A percentile compares a stretch with the other conserved stretches of the same genome.
These are phyloP conservation scores for Drosophila santomea DNA, from an alignment of 1,140 invertebrate species.

Conservation along the genomic window DNA sequence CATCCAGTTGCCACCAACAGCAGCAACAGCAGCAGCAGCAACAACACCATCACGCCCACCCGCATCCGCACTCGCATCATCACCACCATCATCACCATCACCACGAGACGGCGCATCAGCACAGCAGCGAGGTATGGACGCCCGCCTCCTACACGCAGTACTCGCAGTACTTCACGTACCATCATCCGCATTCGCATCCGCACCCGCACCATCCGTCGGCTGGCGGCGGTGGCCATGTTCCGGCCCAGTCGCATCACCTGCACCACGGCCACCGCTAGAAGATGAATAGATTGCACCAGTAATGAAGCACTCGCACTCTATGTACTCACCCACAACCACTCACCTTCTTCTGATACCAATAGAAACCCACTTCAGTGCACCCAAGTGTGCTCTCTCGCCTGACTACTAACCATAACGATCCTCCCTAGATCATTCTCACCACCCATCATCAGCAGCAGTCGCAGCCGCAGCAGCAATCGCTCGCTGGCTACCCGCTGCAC, in stretches of 20 bases:
- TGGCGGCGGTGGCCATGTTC: constrained; percentile 46
- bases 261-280: constrained; percentile 75
- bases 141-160: constrained; percentile 85
- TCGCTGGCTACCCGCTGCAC: constrained; percentile 55
- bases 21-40: constrained; percentile 50
- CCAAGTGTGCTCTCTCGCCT: constrained; percentile 28
- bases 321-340: constrained; percentile 42
- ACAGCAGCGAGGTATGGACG: constrained; percentile 84
- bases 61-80: constrained; percentile 58
- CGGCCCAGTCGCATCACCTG: constrained; percentile 67
- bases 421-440: constrained; percentile 72
- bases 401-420: constrained; percentile 72
- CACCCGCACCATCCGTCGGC: constrained; percentile 66
- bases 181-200: constrained; percentile 72
- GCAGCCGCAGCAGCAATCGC: constrained; percentile 52
- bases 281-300: constrained; percentile 59
- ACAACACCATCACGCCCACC: constrained; percentile 56
- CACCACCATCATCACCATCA: constrained; percentile 51
- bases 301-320: constrained; percentile 48
- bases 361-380: constrained; percentile 27
- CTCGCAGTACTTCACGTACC: constrained; percentile 84
- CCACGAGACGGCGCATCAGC: constrained; percentile 45
- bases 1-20: constrained; percentile 59
- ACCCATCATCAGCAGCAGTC: constrained; percentile 68
- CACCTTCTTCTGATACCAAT: constrained; percentile 18